phyloP scores from a whole-genome alignment of 2,113 vertebrate species.

The Spea multiplicata region DNA sequence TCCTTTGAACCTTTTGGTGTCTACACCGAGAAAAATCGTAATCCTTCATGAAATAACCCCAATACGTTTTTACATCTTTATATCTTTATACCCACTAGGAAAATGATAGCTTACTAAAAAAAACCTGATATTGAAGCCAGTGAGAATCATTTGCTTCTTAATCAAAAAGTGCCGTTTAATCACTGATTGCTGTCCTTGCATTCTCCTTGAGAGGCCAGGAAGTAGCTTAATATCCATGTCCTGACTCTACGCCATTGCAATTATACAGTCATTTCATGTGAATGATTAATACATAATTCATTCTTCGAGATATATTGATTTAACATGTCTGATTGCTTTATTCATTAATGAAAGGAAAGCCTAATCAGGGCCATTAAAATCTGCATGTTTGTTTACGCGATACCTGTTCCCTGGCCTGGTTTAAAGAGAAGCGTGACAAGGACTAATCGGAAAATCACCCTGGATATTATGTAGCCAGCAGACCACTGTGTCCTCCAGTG shows the following conservation, averaged over 20 bases:
- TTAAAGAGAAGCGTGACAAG: neutral
- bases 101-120: too few species aligned
- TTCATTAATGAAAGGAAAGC: conserved; percentile 24
- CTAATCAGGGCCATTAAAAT: conserved; percentile 9
- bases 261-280: neutral
- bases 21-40: too few species aligned
- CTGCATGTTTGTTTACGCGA: conserved; percentile 23
- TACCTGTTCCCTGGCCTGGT: neutral
- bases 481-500: neutral
- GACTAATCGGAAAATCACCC: neutral
- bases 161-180: neutral
- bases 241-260: conserved; percentile 1
- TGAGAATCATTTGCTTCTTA: neutral
- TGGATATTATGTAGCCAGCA: neutral
- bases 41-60: too few species aligned
- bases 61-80: too few species aligned
- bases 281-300: conserved; percentile 35
- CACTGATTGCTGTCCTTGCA: conserved; percentile 5
- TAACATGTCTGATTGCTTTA: conserved; percentile 25
- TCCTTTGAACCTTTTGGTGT: too few species aligned
- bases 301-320: conserved; percentile 23
- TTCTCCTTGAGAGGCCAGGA: conserved; percentile 8
- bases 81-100: too few species aligned
- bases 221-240: neutral
- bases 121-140: neutral